Evolutionary conservation across 1,140 invertebrate species (phyloP).

Genomic region (Tetramorium alpestre): DNA sequence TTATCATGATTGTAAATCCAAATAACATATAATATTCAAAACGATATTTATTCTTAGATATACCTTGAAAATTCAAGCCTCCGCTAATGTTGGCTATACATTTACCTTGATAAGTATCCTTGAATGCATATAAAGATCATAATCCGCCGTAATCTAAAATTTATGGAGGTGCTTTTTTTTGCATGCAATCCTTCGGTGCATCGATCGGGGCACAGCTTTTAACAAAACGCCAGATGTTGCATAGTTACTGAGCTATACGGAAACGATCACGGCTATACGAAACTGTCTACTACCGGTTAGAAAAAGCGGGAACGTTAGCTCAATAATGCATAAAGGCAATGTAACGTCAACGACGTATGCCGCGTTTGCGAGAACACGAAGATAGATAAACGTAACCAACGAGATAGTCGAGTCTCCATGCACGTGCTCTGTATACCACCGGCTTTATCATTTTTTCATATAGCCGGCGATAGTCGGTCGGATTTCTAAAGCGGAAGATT

Average conservation of each 20-base stretch:
- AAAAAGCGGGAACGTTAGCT: constrained; percentile 18
- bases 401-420: not conserved
- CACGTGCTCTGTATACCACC: not conserved
- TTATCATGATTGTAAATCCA: not conserved
- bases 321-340: constrained; percentile 11
- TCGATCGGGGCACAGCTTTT: constrained; percentile 30
- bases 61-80: constrained; percentile 24
- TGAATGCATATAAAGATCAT: not conserved
- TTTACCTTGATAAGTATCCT: not conserved
- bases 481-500: constrained; percentile 21
- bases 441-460: constrained; percentile 43
- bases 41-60: not conserved
- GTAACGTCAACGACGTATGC: not conserved
- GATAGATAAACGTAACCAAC: not conserved
- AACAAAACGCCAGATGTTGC: constrained; percentile 40
- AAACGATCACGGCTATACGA: not conserved
- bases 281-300: not conserved
- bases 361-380: not conserved
- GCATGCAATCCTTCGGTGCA: not conserved
- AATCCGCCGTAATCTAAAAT: constrained; percentile 15
- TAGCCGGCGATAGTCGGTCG: not conserved
- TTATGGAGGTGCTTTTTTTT: not conserved
- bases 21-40: not conserved
- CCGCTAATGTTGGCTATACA: constrained; percentile 5
- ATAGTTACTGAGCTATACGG: constrained; percentile 25